Base-by-base conservation (phyloP, 2,888 invertebrate genomes). In the Oscheius sp. region DNA sequence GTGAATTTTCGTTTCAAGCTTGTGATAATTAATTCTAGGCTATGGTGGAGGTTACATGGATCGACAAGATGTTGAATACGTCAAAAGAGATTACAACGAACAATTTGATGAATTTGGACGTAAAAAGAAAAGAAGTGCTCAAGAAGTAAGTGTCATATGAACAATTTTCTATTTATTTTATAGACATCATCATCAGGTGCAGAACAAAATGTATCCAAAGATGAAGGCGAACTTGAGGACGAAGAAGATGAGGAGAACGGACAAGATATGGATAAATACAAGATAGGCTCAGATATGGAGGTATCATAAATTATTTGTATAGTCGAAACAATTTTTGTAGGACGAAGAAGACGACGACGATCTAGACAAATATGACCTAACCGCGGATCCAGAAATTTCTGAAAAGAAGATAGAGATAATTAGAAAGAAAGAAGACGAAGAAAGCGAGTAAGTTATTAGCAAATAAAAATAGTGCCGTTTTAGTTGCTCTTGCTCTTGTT, bases 31-130 rank as follows among this genome's bases (percentile, higher is more conserved):
- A 23, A 23, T 13, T 77, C 13, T 69, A 89, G 90, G 90, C 21
- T 90, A 89, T 86, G 91, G 91, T 41, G 91, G 91, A n/a, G 91
- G 91, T 13, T 91, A 89, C 81, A 91, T 89, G 89, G 91, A 91
- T 79, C 84, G 91, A 64, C 90, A 87, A 66, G 79, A 90, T 84
- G 96, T 98, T 1, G 98, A 99, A 89, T 99, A 99, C 88, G 94
- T 95, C 83, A 93, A 94, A 86, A 91, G 95, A 64, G 92, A 93
- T 35, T 78, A 77, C 66, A 68, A 77, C 18, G 93, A 93, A 88
- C 98, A 98, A 90, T 98, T 94, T 89, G 99, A 99, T 90, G 98
- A 98, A 73, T 88, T 87, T 74, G 88, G 88, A 5, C 73, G 88
- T 16, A 83, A 78, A 69, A 87, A 88, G 77, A 86, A 86, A 59